Percentiles rank a stretch among this genome's conserved stretches.
phyloP scores from a whole-genome alignment of 2,113 vertebrate genomes.

The Sinocyclocheilus anshuiensis region DNA sequence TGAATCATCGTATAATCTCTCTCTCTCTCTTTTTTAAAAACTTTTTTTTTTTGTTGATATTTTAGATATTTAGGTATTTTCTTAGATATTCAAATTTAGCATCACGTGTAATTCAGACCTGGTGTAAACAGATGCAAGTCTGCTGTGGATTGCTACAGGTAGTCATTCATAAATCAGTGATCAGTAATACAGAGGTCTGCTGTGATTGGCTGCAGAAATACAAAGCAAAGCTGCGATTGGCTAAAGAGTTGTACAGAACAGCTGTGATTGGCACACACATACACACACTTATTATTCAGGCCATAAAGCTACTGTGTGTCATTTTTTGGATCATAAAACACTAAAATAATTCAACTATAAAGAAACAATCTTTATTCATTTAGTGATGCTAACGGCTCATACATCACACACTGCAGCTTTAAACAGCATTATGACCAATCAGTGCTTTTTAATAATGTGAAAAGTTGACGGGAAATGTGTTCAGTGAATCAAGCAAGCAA shows the following conservation, averaged over 20 bases:
- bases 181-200: not conserved
- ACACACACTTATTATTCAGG: not conserved
- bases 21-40: too few relatives aligned
- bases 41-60: too few relatives aligned
- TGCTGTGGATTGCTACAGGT: not conserved
- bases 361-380: not conserved
- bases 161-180: not conserved
- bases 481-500: conserved; percentile 21
- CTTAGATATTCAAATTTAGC: not conserved
- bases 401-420: not conserved
- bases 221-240: not conserved
- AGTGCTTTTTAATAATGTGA: conserved; percentile 2
- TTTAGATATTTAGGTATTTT: not conserved
- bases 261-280: not conserved
- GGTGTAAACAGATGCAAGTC: not conserved
- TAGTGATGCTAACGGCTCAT: not conserved
- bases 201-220: conserved; percentile 1
- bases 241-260: not conserved
- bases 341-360: conserved; percentile 6
- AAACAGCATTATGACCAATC: not conserved
- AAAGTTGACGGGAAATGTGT: conserved; percentile 28
- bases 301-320: not conserved
- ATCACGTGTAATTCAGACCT: not conserved
- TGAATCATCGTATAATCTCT: too few relatives aligned
- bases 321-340: not conserved